A percentile compares a stretch with the other conserved stretches of the same genome.
Evolutionary conservation across 64 coral and sea anemone genomes (phyloP).

Genomic region (Montipora sp.): DNA sequence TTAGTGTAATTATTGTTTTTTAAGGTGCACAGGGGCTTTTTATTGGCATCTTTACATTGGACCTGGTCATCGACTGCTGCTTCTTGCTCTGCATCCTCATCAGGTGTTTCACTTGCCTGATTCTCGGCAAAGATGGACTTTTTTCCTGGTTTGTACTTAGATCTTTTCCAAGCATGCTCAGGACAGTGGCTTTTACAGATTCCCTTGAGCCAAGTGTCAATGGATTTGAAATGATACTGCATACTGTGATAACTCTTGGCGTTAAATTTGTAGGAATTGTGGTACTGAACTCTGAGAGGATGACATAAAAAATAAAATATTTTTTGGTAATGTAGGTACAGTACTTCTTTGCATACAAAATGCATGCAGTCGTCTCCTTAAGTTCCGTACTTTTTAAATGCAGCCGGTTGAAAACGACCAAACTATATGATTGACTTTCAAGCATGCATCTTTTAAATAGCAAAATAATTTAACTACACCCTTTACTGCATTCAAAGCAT

Average conservation of each 20-base stretch:
- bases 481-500: too few relatives aligned
- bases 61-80: constrained; percentile 42
- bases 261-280: constrained; percentile 91
- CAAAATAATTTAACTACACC: too few relatives aligned
- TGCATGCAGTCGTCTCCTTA: too few relatives aligned
- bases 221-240: constrained; percentile 96
- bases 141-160: constrained; percentile 74
- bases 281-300: constrained; percentile 78
- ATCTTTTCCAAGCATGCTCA: constrained; percentile 84
- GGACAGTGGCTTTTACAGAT: constrained; percentile 88
- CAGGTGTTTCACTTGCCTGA: constrained; percentile 56
- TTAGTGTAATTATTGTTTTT: not conserved
- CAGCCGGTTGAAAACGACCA: too few relatives aligned
- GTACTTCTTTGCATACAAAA: too few relatives aligned
- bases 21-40: not conserved
- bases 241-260: constrained; percentile 94
- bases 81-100: constrained; percentile 69
- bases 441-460: too few relatives aligned
- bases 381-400: too few relatives aligned
- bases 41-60: not conserved
- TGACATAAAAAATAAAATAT: not conserved
- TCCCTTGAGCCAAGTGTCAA: constrained; percentile 92
- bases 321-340: too few relatives aligned
- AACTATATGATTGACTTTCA: too few relatives aligned
- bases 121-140: constrained; percentile 90